These are phyloP conservation scores for Xenopus petersii DNA, from an alignment of 2,797 vertebrate genomes.

Conservation along the genomic window DNA sequence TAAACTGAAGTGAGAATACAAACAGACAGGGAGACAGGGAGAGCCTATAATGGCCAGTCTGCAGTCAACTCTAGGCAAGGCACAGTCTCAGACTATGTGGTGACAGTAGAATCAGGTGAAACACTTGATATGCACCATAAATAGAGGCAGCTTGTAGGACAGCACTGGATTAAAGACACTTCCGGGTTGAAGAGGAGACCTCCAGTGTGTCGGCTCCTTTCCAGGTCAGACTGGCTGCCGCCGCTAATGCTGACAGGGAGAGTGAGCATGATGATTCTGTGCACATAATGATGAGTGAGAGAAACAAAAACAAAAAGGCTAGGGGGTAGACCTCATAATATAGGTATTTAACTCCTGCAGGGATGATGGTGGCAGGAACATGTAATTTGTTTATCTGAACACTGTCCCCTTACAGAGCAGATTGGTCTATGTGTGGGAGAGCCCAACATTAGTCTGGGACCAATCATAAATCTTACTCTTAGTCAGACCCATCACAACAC, in stretches of 20 bases:
- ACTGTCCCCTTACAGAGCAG: not conserved
- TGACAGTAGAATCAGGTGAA: constrained; percentile 46
- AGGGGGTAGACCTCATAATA: constrained; percentile 48
- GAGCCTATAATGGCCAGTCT: not conserved
- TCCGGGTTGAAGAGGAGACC: constrained; percentile 58
- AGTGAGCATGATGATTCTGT: constrained; percentile 48
- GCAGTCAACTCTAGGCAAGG: constrained; percentile 22
- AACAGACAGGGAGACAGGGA: not conserved
- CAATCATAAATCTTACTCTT: too few relatives aligned
- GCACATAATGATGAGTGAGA: constrained; percentile 34
- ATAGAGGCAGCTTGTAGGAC: constrained; percentile 40
- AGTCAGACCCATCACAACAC: too few relatives aligned
- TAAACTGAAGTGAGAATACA: not conserved
- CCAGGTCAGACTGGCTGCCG: constrained; percentile 80
- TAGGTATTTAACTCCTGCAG: not conserved
- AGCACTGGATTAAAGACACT: constrained; percentile 54
- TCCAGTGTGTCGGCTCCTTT: constrained; percentile 62
- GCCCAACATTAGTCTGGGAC: too few relatives aligned
- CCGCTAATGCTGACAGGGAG: constrained; percentile 62
- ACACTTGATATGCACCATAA: constrained; percentile 40
- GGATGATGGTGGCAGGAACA: not conserved
- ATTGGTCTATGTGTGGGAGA: too few relatives aligned
- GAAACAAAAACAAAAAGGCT: constrained; percentile 33
- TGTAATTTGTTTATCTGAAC: not conserved
- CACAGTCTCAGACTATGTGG: constrained; percentile 24